A percentile compares a stretch with the other conserved stretches of the same genome.
These are phyloP conservation scores for Leguminivora glycinivorella DNA, from an alignment of 1,140 invertebrate species.

Conservation along the genomic window DNA sequence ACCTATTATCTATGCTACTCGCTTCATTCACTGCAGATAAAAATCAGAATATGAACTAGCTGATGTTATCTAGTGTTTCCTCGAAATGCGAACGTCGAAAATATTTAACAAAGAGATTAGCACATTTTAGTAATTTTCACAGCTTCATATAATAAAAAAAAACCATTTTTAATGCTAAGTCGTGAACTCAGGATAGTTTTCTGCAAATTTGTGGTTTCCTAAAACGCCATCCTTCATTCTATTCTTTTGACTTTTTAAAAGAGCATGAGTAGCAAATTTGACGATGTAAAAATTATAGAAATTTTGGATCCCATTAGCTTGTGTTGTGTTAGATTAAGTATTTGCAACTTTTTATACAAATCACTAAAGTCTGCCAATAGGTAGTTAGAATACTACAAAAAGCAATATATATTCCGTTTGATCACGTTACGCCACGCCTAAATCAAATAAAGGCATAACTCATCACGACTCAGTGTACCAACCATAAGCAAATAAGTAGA, in stretches of 20 bases:
- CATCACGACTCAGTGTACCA: neutral
- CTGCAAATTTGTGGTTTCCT: too few relatives aligned
- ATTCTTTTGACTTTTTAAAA: too few relatives aligned
- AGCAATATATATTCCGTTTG: neutral
- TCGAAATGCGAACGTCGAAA: neutral
- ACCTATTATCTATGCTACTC: neutral
- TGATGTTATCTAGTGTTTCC: neutral
- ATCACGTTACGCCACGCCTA: neutral
- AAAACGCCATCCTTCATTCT: too few relatives aligned
- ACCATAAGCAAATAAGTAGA: neutral
- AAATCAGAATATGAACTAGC: neutral
- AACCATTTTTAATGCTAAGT: too few relatives aligned
- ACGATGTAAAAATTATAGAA: too few relatives aligned
- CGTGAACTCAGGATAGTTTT: too few relatives aligned
- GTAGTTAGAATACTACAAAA: neutral
- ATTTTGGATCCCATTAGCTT: too few relatives aligned
- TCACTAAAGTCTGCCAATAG: neutral
- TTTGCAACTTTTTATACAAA: neutral
- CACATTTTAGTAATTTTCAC: neutral
- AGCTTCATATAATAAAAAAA: neutral
- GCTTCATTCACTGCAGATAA: neutral
- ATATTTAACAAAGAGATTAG: neutral
- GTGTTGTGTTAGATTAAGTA: too few relatives aligned
- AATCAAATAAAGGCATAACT: neutral
- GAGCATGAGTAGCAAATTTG: too few relatives aligned